Percentiles rank a stretch among this genome's conserved stretches.
phyloP scores from a whole-genome alignment of 2,888 invertebrate species.

The Arge pagana region DNA sequence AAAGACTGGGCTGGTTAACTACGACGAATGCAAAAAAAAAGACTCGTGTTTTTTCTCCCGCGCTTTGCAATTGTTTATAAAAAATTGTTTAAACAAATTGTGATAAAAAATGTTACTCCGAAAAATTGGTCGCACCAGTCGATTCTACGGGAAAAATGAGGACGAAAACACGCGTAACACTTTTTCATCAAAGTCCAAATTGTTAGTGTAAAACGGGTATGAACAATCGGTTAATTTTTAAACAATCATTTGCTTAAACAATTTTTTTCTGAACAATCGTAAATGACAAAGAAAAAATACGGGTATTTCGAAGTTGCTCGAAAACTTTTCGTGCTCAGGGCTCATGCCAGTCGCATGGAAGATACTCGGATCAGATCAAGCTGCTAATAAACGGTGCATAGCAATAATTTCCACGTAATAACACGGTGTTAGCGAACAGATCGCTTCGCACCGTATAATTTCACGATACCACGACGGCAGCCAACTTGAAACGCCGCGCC shows the following conservation, averaged over 20 bases:
- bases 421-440: constrained; percentile 46
- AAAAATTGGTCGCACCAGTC: too few relatives aligned
- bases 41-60: too few relatives aligned
- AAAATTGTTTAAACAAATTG: too few relatives aligned
- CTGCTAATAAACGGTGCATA: constrained; percentile 38
- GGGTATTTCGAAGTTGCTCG: constrained; percentile 9
- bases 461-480: constrained; percentile 42
- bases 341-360: constrained; percentile 7
- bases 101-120: too few relatives aligned
- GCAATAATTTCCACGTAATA: constrained; percentile 51
- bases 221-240: too few relatives aligned
- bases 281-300: neutral
- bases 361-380: constrained; percentile 41
- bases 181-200: too few relatives aligned
- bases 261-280: constrained; percentile 4
- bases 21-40: too few relatives aligned
- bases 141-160: constrained; percentile 19
- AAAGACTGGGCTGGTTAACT: too few relatives aligned
- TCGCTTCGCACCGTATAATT: constrained; percentile 46
- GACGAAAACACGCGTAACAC: constrained; percentile 28
- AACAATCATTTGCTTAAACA: too few relatives aligned
- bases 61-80: too few relatives aligned
- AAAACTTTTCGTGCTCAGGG: constrained; percentile 19
- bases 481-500: too few relatives aligned
- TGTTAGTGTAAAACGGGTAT: too few relatives aligned